Conservation (phyloP, 2,113 vertebrate genomes). For the Nicator chloris region DNA sequence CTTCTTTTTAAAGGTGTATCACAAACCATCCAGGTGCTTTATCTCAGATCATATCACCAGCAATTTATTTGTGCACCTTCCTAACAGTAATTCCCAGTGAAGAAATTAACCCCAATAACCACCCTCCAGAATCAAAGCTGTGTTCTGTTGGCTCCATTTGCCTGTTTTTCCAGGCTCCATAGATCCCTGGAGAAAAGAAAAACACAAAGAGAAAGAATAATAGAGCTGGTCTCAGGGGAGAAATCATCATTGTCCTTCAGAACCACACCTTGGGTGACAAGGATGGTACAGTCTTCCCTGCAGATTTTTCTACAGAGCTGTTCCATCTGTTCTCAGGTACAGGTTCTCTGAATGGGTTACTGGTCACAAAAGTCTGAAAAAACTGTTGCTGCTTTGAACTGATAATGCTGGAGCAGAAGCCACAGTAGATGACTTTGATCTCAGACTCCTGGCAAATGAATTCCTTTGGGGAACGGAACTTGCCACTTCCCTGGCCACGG, state of each 20-base stretch:
- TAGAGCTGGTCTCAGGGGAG: background rate
- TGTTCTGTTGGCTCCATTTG: background rate
- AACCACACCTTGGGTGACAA: background rate
- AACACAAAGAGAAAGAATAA: background rate
- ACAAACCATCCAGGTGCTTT: background rate
- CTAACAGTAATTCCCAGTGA: background rate
- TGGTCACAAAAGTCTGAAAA: background rate
- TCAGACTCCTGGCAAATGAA: background rate
- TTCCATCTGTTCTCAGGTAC: background rate
- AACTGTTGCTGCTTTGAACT: background rate
- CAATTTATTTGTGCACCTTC: background rate
- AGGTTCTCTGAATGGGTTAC: fast-evolving
- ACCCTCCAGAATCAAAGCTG: background rate
- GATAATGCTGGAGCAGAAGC: background rate
- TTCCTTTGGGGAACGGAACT: background rate
- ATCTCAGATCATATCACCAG: background rate
- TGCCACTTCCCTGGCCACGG: background rate
- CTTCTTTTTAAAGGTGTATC: background rate
- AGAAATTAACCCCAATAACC: background rate
- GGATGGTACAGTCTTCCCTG: background rate
- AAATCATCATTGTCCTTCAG: background rate
- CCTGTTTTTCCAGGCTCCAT: background rate
- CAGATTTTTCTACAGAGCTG: background rate
- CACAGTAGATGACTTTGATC: background rate
- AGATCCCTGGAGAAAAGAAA: background rate